These are phyloP conservation scores for Anisognathus igniventris DNA, from an alignment of 2,797 vertebrate species.

Conservation along the genomic window DNA sequence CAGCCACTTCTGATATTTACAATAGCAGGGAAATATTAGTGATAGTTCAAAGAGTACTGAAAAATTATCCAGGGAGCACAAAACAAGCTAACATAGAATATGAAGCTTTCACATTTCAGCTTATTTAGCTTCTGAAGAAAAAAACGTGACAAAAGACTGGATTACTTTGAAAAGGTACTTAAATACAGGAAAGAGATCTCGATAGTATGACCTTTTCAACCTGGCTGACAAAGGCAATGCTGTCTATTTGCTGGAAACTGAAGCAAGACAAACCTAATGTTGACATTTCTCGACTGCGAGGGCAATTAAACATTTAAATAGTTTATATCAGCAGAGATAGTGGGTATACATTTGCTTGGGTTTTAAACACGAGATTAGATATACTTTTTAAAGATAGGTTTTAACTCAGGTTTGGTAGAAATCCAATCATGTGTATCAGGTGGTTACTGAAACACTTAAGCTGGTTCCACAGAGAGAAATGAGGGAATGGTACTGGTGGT, in stretches of 20 bases:
- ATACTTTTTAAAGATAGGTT: neutral
- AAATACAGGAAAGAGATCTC: neutral
- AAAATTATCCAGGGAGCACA: neutral
- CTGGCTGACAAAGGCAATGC: neutral
- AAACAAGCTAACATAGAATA: neutral
- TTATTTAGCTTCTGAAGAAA: neutral
- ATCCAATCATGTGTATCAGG: neutral
- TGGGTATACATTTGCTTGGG: neutral
- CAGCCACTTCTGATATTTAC: neutral
- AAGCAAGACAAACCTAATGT: neutral
- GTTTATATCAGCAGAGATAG: neutral
- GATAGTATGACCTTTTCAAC: neutral
- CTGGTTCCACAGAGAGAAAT: neutral
- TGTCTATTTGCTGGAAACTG: neutral
- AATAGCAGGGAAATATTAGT: neutral
- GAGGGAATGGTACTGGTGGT: neutral
- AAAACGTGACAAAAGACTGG: neutral
- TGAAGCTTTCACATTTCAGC: neutral
- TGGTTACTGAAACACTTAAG: neutral
- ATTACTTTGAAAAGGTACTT: neutral
- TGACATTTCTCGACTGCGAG: neutral
- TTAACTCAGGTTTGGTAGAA: neutral
- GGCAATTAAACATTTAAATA: constrained; percentile 21
- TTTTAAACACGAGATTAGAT: constrained; percentile 16
- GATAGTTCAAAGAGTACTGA: neutral